Evolutionary conservation across 2,113 vertebrate genomes (phyloP), one percentile per base, ranked within the genome.

Genomic region (Mystacornis crossleyi): DNA sequence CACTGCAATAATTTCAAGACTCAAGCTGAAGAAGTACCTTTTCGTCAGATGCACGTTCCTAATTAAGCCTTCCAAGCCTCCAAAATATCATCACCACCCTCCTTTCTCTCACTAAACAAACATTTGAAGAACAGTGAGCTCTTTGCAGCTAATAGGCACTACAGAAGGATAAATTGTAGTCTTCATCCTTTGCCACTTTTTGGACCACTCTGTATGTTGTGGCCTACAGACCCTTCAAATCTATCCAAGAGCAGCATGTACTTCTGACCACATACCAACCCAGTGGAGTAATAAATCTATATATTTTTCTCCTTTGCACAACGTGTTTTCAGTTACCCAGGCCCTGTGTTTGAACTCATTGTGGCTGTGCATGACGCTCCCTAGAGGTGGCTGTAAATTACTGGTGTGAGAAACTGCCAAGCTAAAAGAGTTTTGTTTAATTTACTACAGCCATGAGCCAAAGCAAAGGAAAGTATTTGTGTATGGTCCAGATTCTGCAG

Each of bases 241-340:
- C 14, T 21, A 2, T 28, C 23, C 5, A 47, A 26, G 18, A 70
- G 8, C 4, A 62, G 19, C 43, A n/a, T 2, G 0, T 45, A 42
- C 13, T 71, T 42, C 42, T 80, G 71, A 58, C 48, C 47, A 16
- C 26, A 29, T 3, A 61, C 23, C 45, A 75, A 34, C 18, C n/a
- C 38, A 31, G 7, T 45, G 43, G 43, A 83, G 14, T 19, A 38
- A 54, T 28, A 55, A 16, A 47, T 36, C 8, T 18, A 18, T 29
- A 7, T 29, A 51, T 50, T 72, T 45, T 13, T 47, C 18, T 55
- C 34, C 29, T 47, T 1, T 23, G 17, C 17, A 60, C 20, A 66
- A 5, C 9, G 8, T 28, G 33, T n/a, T 64, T 62, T 25, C 47
- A 25, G 34, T 25, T 54, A 43, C 14, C 24, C 34, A 54, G 42